These are phyloP conservation scores for Drosophila prostipennis DNA, from an alignment of 2,888 invertebrate genomes.

Conservation along the genomic window DNA sequence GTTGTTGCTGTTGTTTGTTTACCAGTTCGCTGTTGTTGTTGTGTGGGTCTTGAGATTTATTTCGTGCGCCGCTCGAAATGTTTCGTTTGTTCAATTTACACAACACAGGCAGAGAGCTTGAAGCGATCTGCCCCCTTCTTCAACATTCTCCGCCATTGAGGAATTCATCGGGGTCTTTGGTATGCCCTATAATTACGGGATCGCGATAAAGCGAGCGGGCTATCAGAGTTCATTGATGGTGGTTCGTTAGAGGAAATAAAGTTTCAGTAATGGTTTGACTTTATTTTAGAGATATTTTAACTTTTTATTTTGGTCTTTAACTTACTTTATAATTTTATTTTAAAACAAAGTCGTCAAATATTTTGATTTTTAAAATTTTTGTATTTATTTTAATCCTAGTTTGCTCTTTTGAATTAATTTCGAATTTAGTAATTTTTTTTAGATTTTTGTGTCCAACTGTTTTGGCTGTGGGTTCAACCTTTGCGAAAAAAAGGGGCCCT, in stretches of 20 bases:
- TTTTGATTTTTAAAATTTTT: too few relatives aligned
- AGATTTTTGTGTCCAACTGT: too few relatives aligned
- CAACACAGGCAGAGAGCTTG: conserved; percentile 17
- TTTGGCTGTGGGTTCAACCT: too few relatives aligned
- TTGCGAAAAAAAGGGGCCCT: too few relatives aligned
- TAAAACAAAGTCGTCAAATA: too few relatives aligned
- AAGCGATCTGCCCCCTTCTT: conserved; percentile 4
- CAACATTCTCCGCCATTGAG: conserved; percentile 5
- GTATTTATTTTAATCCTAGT: too few relatives aligned
- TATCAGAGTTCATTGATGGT: conserved; percentile 13
- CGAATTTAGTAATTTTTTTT: too few relatives aligned
- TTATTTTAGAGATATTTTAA: too few relatives aligned
- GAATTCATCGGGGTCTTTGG: background rate
- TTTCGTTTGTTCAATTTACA: conserved; percentile 55
- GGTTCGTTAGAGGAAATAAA: background rate
- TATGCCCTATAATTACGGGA: conserved; percentile 6
- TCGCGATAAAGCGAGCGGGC: background rate
- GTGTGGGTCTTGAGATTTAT: conserved; percentile 61
- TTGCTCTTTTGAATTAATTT: too few relatives aligned
- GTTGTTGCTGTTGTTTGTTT: conserved; percentile 13
- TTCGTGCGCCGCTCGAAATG: conserved; percentile 55
- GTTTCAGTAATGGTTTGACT: background rate
- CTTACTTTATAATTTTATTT: too few relatives aligned
- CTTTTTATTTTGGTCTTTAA: too few relatives aligned
- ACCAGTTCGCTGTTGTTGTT: conserved; percentile 8